Evolutionary conservation across 2,113 vertebrate species (phyloP), one percentile per base, ranked within the genome.

Genomic region (Hippocampus abdominalis): DNA sequence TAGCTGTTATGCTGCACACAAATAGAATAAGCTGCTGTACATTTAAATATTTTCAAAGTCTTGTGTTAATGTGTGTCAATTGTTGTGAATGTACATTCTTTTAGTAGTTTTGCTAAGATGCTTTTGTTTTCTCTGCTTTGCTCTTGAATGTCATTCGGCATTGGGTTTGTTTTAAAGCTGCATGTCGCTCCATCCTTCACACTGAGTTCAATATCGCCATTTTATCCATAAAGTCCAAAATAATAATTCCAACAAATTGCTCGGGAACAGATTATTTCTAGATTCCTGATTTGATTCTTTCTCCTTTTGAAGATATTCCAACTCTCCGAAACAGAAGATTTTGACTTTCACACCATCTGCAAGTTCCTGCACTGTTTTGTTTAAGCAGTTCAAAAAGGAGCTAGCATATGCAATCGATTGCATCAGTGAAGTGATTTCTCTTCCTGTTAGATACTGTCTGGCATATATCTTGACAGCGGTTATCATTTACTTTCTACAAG

Each of bases 381-480:
- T 61, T 8, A 39, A 63, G 39, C 6, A 42, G 56, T 62, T 67
- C 67, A 77, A 83, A 85, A 81, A 60, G 61, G 40, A 70, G 68
- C 69, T n/a, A 74, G 57, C 71, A 82, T 79, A 86, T 68, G 87
- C 76, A 82, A 85, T 3, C 21, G 53, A 15, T 18, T 68, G 77
- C 75, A 85, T 82, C 56, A 65, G 73, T 62, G 40, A 25, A 71
- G 54, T 23, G 63, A 44, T 69, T 56, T 54, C 68, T 67, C 44
- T 25, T 25, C 12, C 63, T 68, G 73, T 80, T 66, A 73, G 73
- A 78, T 44, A 27, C 25, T 29, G 29, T 74, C 46, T 44, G 74
- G 68, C 70, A 42, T 40, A 42, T 40, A 44, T 42, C 42, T 49
- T 79, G 72, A 81, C 68, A 68, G 56, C 68, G 32, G 21, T 63